Percentiles rank a stretch among this genome's conserved stretches.
These are phyloP conservation scores for Hycleus phaleratus DNA, from an alignment of 1,140 invertebrate genomes.

Conservation along the genomic window DNA sequence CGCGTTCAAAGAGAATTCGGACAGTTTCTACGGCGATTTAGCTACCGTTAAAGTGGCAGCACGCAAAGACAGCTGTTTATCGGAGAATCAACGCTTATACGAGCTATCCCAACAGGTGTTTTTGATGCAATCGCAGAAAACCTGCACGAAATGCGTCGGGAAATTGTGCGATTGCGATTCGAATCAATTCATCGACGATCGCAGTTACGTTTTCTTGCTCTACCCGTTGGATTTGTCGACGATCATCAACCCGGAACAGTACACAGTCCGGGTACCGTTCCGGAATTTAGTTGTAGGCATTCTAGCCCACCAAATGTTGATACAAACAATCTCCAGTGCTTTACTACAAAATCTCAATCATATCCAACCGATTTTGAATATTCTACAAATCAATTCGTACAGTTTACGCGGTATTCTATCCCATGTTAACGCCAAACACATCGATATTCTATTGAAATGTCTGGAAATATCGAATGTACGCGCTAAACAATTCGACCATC, in stretches of 20 bases:
- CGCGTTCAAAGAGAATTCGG: conserved; percentile 80
- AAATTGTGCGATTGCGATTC: conserved; percentile 32
- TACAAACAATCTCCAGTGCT: conserved; percentile 82
- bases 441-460: conserved; percentile 65
- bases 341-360: conserved; percentile 63
- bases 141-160: conserved; percentile 30
- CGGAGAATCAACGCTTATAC: conserved; percentile 72
- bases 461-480: conserved; percentile 72
- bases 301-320: conserved; percentile 81
- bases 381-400: conserved; percentile 48
- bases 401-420: conserved; percentile 49
- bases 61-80: conserved; percentile 70
- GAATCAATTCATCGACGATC: conserved; percentile 54
- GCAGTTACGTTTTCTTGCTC: conserved; percentile 84
- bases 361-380: conserved; percentile 50
- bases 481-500: conserved; percentile 76
- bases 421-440: conserved; percentile 49
- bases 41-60: conserved; percentile 91
- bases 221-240: conserved; percentile 69
- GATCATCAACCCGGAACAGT: conserved; percentile 68
- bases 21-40: conserved; percentile 87
- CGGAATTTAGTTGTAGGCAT: conserved; percentile 79
- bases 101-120: conserved; percentile 80
- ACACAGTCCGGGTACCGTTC: conserved; percentile 75
- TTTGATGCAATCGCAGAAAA: conserved; percentile 48